phyloP scores from a whole-genome alignment of 2,113 vertebrate species.

The Brachyhypopomus occidentalis region DNA sequence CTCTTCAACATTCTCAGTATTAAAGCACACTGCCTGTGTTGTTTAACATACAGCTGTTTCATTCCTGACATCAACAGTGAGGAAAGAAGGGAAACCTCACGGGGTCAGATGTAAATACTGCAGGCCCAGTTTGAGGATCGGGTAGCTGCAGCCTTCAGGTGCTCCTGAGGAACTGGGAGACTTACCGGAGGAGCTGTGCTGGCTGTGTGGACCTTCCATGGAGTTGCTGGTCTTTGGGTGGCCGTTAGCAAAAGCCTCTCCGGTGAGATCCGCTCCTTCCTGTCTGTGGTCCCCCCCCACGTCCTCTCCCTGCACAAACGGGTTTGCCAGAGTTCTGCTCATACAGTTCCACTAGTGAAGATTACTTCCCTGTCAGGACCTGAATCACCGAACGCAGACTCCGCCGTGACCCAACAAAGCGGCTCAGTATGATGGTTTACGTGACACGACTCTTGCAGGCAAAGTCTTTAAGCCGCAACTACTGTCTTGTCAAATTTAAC shows the following conservation, averaged over 20 bases:
- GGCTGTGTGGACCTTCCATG: constrained; percentile 84
- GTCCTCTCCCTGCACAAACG: constrained; percentile 72
- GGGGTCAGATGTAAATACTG: neutral
- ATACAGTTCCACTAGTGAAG: neutral
- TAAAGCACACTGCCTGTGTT: neutral
- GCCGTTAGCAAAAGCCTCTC: constrained; percentile 65
- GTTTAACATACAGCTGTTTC: neutral
- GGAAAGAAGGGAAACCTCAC: neutral
- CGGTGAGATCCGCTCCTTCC: constrained; percentile 65
- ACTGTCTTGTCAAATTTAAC: constrained; percentile 64
- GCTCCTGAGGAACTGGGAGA: neutral
- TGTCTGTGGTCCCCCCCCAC: constrained; percentile 62
- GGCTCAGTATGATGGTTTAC: constrained; percentile 51
- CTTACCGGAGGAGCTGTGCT: constrained; percentile 92
- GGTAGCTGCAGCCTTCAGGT: neutral
- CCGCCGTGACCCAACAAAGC: constrained; percentile 47
- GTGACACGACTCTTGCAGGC: constrained; percentile 43
- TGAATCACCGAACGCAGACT: neutral
- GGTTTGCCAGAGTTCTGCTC: neutral
- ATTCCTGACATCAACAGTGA: no score
- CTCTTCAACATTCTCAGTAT: neutral
- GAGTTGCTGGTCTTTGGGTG: constrained; percentile 79
- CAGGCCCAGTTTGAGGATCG: neutral
- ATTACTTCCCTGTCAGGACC: neutral
- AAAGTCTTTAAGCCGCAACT: constrained; percentile 65